Evolutionary conservation across 92 coral and sea anemone species (phyloP).

Genomic region (Muricea muricata): DNA sequence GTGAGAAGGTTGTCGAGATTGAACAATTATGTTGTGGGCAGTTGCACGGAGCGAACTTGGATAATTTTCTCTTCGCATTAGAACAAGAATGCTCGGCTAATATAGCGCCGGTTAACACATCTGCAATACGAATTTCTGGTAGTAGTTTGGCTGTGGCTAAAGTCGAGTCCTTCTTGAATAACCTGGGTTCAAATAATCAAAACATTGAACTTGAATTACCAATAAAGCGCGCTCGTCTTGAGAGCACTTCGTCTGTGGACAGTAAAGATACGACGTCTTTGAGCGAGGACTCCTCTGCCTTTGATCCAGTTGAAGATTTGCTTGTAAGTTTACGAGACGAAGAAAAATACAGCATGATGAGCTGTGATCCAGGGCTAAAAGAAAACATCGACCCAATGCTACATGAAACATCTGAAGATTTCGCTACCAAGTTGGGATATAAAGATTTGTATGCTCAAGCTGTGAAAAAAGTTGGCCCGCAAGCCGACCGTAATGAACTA

Average conservation of each 20-base stretch:
- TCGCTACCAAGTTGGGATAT: conserved; percentile 86
- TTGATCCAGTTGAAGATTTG: conserved; percentile 28
- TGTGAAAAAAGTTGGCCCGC: conserved; percentile 80
- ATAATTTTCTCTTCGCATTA: conserved; percentile 19
- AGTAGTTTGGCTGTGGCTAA: conserved; percentile 2
- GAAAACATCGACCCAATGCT: conserved; percentile 1
- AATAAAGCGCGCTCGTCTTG: conserved; percentile 26
- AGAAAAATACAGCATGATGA: not conserved
- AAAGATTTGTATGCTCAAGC: conserved; percentile 77
- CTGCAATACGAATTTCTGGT: conserved; percentile 17
- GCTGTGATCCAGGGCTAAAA: not conserved
- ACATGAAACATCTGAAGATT: conserved; percentile 55
- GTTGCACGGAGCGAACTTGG: conserved; percentile 4
- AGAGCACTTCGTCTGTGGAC: conserved; percentile 6
- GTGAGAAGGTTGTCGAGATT: not conserved
- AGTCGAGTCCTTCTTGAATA: conserved; percentile 11
- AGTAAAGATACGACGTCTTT: not conserved
- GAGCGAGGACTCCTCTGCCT: not conserved
- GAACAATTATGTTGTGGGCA: conserved; percentile 7
- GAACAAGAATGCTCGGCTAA: conserved; percentile 38
- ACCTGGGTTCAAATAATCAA: not conserved
- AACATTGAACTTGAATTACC: conserved; percentile 2
- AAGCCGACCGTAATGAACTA: conserved; percentile 81
- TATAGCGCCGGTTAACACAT: conserved; percentile 5
- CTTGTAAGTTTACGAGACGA: conserved; percentile 24